Percentiles rank a stretch among this genome's conserved stretches.
Evolutionary conservation across 2,113 vertebrate species (phyloP).

Genomic region (Thamnophis sirtalis): DNA sequence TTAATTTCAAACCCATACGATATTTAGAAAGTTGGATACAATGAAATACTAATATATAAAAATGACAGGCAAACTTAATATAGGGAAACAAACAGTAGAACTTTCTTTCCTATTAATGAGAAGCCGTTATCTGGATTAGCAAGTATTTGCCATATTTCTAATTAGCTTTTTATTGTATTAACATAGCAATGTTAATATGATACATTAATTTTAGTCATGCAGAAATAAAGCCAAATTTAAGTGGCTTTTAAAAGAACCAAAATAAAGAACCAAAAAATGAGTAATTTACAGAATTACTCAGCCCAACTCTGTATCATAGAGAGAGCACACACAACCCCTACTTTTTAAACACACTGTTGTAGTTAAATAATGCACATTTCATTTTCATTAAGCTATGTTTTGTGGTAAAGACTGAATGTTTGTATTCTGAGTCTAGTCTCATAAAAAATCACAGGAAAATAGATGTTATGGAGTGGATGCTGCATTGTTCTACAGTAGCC

Average conservation of each 20-base stretch:
- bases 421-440: slow-evolving; percentile 49
- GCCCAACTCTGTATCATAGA: slow-evolving; percentile 48
- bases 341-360: slow-evolving; percentile 55
- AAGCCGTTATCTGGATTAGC: slow-evolving; percentile 41
- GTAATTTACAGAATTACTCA: slow-evolving; percentile 57
- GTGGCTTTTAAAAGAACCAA: slow-evolving; percentile 59
- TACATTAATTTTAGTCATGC: slow-evolving; percentile 51
- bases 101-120: slow-evolving; percentile 42
- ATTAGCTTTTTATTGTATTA: slow-evolving; percentile 57
- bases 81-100: slow-evolving; percentile 47
- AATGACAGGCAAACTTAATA: slow-evolving; percentile 33
- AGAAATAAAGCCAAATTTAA: slow-evolving; percentile 53
- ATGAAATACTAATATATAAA: slow-evolving; percentile 42
- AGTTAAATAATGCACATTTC: slow-evolving; percentile 58
- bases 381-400: slow-evolving; percentile 57
- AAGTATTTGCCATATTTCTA: slow-evolving; percentile 55
- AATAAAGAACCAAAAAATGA: slow-evolving; percentile 60
- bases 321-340: slow-evolving; percentile 53
- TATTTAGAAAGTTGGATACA: slow-evolving; percentile 26
- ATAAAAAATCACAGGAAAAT: slow-evolving; percentile 37
- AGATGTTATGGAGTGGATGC: background rate
- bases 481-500: background rate
- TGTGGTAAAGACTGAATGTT: slow-evolving; percentile 32
- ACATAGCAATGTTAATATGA: slow-evolving; percentile 53
- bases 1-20: slow-evolving; percentile 21